Conservation (phyloP, 2,113 vertebrate genomes). For the Crotalus viridis region DNA sequence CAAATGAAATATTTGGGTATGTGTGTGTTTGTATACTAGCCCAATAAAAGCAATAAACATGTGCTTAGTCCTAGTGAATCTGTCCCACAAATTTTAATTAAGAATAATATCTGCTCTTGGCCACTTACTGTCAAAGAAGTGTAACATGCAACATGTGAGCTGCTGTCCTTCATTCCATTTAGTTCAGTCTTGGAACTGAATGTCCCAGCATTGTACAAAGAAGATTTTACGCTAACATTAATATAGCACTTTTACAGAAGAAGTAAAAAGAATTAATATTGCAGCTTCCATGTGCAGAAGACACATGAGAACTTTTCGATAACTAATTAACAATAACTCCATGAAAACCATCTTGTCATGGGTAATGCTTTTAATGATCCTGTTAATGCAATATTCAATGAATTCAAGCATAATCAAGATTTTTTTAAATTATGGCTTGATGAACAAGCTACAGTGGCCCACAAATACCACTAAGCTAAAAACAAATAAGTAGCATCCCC, state of each 20-base stretch:
- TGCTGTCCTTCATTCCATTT: conserved; percentile 4
- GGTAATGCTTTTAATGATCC: background rate
- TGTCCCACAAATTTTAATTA: conserved; percentile 20
- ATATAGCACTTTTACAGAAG: background rate
- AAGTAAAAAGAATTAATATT: background rate
- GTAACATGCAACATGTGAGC: fast-evolving
- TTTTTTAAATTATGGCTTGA: background rate
- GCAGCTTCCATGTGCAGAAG: background rate
- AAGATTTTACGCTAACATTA: background rate
- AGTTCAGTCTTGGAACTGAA: background rate
- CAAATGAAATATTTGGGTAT: background rate
- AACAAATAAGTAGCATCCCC: background rate
- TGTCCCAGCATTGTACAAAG: background rate
- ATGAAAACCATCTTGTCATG: background rate
- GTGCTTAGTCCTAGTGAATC: conserved; percentile 16
- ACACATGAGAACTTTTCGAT: background rate
- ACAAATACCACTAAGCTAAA: background rate
- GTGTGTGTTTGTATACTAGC: background rate
- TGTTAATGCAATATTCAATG: background rate
- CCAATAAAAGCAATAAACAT: conserved; percentile 8
- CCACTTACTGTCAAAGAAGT: background rate
- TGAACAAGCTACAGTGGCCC: background rate
- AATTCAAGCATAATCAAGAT: background rate
- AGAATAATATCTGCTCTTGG: background rate
- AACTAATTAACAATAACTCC: background rate